Percentiles rank a stretch among this genome's conserved stretches.
These are phyloP conservation scores for Drosophila pruinosa DNA, from an alignment of 1,140 invertebrate species.

Conservation along the genomic window DNA sequence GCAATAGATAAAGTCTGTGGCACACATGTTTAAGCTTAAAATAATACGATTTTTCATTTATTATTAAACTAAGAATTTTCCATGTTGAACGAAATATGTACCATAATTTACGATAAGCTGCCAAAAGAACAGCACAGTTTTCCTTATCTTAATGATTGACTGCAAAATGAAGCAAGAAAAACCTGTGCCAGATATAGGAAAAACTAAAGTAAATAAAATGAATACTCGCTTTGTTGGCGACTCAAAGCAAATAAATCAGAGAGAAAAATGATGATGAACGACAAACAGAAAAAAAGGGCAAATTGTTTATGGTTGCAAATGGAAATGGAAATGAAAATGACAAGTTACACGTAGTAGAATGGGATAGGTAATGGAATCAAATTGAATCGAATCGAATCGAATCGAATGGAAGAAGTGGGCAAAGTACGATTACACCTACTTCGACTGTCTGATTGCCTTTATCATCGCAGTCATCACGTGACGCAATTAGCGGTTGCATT, in stretches of 20 bases:
- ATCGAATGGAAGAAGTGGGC: background rate
- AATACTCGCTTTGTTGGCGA: background rate
- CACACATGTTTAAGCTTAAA: too few relatives aligned
- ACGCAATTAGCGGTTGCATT: constrained; percentile 44
- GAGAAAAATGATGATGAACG: background rate
- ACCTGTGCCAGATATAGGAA: background rate
- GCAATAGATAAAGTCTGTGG: too few relatives aligned
- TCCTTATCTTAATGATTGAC: background rate
- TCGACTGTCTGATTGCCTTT: background rate
- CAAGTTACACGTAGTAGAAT: background rate
- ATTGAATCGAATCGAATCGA: constrained; percentile 12
- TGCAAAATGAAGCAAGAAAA: background rate
- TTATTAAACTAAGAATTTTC: too few relatives aligned
- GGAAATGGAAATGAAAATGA: background rate
- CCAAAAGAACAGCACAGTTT: too few relatives aligned
- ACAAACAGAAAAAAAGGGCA: background rate
- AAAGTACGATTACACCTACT: constrained; percentile 38
- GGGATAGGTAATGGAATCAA: constrained; percentile 32
- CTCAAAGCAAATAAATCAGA: background rate
- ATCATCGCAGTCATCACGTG: constrained; percentile 18
- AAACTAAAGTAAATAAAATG: background rate
- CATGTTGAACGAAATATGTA: too few relatives aligned
- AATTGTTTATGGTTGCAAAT: background rate
- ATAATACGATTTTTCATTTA: too few relatives aligned
- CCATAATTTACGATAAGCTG: too few relatives aligned